Evolutionary conservation across 1,140 invertebrate species (phyloP).

Genomic region (Pectinophora gossypiella): DNA sequence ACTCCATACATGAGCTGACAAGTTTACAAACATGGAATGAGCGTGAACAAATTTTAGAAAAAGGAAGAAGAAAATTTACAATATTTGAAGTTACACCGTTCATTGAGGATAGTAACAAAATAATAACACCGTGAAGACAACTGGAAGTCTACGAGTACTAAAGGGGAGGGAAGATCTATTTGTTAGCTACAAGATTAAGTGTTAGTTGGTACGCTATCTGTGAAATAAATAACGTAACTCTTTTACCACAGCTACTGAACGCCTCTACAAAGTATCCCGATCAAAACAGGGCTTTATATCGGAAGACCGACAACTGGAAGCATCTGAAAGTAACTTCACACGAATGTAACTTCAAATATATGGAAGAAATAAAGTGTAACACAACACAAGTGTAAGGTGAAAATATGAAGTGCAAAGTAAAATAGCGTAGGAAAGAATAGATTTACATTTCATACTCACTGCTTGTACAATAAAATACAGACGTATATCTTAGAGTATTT

Average conservation of each 20-base stretch:
- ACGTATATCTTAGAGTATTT: background rate
- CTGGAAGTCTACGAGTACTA: background rate
- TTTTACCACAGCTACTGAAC: too few relatives aligned
- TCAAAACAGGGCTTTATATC: too few relatives aligned
- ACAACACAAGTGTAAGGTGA: background rate
- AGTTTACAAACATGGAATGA: background rate
- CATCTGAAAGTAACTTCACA: too few relatives aligned
- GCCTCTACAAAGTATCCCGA: too few relatives aligned
- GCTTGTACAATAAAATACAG: background rate
- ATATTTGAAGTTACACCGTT: background rate
- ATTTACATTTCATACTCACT: background rate
- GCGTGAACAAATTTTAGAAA: background rate
- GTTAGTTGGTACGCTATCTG: too few relatives aligned
- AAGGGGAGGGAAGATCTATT: too few relatives aligned
- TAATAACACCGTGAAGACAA: background rate
- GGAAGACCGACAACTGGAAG: too few relatives aligned
- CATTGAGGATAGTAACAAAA: background rate
- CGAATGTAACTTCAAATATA: too few relatives aligned
- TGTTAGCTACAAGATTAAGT: too few relatives aligned
- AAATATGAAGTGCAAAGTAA: background rate
- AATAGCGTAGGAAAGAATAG: background rate
- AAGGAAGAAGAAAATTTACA: background rate
- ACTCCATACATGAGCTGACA: too few relatives aligned
- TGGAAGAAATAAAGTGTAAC: too few relatives aligned
- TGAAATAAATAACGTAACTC: too few relatives aligned